These are phyloP conservation scores for Lasioglossum morio DNA, from an alignment of 2,888 invertebrate genomes.

Conservation along the genomic window DNA sequence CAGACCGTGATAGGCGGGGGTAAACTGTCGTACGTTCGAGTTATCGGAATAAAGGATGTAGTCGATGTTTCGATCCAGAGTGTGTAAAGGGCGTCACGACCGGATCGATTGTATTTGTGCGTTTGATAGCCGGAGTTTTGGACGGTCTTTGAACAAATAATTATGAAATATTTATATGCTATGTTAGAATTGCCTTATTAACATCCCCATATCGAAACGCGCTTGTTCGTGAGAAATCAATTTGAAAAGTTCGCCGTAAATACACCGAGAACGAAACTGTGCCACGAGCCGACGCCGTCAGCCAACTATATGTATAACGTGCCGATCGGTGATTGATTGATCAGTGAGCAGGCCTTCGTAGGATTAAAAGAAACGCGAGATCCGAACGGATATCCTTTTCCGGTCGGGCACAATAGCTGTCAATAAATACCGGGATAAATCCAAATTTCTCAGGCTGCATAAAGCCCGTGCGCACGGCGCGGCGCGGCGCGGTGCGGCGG, in stretches of 20 bases:
- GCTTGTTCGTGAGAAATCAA: not conserved
- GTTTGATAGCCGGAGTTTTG: too few relatives aligned
- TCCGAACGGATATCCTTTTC: not conserved
- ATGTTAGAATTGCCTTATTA: not conserved
- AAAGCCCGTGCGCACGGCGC: not conserved
- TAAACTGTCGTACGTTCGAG: too few relatives aligned
- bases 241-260: not conserved
- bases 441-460: not conserved
- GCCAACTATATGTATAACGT: too few relatives aligned
- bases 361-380: not conserved
- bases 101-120: too few relatives aligned
- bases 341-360: not conserved
- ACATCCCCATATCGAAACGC: not conserved
- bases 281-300: too few relatives aligned
- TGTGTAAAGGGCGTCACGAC: too few relatives aligned
- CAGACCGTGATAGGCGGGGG: too few relatives aligned
- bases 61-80: too few relatives aligned
- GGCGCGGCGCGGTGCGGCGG: too few relatives aligned
- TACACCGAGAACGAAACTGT: not conserved
- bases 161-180: not conserved
- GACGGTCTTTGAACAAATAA: too few relatives aligned
- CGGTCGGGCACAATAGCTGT: not conserved
- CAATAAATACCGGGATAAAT: slow-evolving; percentile 4
- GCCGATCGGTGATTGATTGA: not conserved
- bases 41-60: too few relatives aligned